Evolutionary conservation across 2,797 vertebrate species (phyloP).

Genomic region (Enteromius paludinosus): DNA sequence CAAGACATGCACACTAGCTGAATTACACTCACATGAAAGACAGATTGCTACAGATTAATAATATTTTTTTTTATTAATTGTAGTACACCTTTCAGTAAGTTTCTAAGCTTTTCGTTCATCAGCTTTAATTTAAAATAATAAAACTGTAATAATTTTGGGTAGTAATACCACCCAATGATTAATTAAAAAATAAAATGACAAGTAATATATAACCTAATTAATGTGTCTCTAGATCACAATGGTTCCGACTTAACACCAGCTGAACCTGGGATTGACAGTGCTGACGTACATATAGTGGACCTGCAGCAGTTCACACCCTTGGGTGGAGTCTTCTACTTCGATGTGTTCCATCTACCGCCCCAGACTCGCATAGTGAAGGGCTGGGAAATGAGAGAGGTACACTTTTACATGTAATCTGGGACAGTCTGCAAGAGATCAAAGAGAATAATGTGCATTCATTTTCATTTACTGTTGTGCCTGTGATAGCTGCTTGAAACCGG

Average conservation of each 20-base stretch:
- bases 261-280: background rate
- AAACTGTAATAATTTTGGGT: background rate
- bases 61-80: too few species aligned
- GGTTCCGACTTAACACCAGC: background rate
- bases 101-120: background rate
- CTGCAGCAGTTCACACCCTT: slow-evolving; percentile 79
- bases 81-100: too few species aligned
- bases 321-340: slow-evolving; percentile 87
- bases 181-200: background rate
- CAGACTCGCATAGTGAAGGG: slow-evolving; percentile 74
- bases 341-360: slow-evolving; percentile 82
- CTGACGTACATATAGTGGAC: slow-evolving; percentile 73
- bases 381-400: slow-evolving; percentile 87
- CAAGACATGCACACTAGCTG: background rate
- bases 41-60: too few species aligned
- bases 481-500: slow-evolving; percentile 78
- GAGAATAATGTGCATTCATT: background rate
- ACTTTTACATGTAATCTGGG: background rate
- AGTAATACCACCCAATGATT: background rate
- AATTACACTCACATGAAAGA: background rate
- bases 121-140: background rate
- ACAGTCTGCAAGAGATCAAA: background rate
- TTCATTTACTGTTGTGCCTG: slow-evolving; percentile 11
- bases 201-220: background rate
- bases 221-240: slow-evolving; percentile 56